phyloP scores from a whole-genome alignment of 1,140 invertebrate genomes.

The Ips nitidus region DNA sequence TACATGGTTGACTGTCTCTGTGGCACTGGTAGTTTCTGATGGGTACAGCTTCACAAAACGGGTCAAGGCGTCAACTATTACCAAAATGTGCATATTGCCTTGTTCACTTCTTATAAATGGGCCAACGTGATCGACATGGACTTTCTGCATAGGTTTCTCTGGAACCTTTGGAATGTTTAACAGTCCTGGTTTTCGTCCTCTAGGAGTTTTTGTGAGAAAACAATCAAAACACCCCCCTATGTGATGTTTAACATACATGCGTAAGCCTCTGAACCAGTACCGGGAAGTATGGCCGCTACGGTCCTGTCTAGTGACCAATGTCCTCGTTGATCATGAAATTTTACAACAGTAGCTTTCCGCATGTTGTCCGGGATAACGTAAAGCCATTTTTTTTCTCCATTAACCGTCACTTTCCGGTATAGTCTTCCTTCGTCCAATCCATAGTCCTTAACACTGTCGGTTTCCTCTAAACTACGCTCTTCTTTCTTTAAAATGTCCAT shows the following conservation, averaged over 20 bases:
- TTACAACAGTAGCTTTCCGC: no score
- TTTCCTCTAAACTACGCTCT: no score
- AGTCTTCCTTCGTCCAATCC: no score
- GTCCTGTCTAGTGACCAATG: slow-evolving; percentile 49
- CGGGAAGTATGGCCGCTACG: slow-evolving; percentile 38
- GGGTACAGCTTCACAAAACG: slow-evolving; percentile 42
- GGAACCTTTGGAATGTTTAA: slow-evolving; percentile 43
- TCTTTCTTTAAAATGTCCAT: no score
- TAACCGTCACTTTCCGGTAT: no score
- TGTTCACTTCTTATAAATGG: slow-evolving; percentile 40
- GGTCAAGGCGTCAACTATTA: slow-evolving; percentile 42
- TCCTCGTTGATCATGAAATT: slow-evolving; percentile 31
- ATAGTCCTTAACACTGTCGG: no score
- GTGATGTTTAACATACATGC: no score
- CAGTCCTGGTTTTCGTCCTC: slow-evolving; percentile 41
- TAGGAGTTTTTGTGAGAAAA: slow-evolving; percentile 20
- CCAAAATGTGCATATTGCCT: slow-evolving; percentile 35
- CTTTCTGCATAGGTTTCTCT: slow-evolving; percentile 33
- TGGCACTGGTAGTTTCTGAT: slow-evolving; percentile 5
- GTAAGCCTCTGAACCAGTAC: slow-evolving; percentile 49
- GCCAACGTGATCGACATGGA: slow-evolving; percentile 44
- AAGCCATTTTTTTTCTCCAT: no score
- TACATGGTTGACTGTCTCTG: not conserved
- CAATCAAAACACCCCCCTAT: slow-evolving; percentile 34
- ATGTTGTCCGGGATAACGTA: no score